Percentiles rank a stretch among this genome's conserved stretches.
Conservation (phyloP, 2,888 invertebrate genomes). For the Pomacea canaliculata region DNA sequence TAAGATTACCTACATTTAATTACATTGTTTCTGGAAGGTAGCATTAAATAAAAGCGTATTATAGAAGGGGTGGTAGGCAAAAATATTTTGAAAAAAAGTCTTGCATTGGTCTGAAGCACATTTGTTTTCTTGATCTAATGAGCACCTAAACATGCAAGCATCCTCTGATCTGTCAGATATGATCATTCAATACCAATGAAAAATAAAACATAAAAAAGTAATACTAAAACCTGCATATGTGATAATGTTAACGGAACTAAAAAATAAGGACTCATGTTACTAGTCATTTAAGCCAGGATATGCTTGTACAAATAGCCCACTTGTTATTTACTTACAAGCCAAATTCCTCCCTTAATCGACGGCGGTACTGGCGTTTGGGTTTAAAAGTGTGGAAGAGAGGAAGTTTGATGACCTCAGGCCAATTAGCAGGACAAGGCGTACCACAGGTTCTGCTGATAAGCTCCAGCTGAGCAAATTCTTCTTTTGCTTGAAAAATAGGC, state of each 20-base stretch:
- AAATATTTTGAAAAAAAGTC: no score
- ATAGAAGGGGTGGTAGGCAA: no score
- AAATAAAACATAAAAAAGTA: no score
- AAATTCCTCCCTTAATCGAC: constrained; percentile 92
- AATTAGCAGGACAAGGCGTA: constrained; percentile 94
- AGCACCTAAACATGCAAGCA: no score
- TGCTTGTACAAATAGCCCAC: background rate
- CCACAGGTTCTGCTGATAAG: constrained; percentile 95
- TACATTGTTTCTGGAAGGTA: background rate
- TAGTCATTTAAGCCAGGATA: background rate
- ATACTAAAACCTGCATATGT: no score
- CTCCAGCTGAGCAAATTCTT: constrained; percentile 93
- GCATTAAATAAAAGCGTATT: no score
- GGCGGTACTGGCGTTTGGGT: constrained; percentile 89
- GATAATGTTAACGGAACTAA: no score
- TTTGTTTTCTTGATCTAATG: no score
- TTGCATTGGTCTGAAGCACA: no score
- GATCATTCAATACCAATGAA: no score
- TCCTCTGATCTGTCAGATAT: no score
- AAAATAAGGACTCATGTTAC: background rate
- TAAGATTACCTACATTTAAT: background rate
- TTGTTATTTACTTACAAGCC: constrained; percentile 75
- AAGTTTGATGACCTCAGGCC: constrained; percentile 95
- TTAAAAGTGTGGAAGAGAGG: constrained; percentile 92
- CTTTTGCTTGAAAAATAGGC: constrained; percentile 94